Base-by-base conservation (phyloP, 2,888 invertebrate species). In the Eretmocerus hayati region DNA sequence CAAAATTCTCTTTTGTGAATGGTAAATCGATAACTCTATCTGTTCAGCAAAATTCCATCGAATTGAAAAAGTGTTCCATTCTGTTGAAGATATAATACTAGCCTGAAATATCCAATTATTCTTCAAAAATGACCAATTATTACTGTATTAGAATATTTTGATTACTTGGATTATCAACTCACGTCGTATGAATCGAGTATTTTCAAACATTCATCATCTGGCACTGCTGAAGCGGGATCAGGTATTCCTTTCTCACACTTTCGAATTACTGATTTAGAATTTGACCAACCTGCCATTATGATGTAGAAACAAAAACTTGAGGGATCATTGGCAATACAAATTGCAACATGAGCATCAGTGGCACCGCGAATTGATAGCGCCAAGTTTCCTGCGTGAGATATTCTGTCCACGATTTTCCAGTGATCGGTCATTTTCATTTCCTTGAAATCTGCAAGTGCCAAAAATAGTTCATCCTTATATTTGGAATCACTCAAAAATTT, bases 231-330 rank as follows among this genome's bases (percentile, higher is more conserved):
- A 9, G 26, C 26, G 8, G 26, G 26, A 26, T 53, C 43, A 15
- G 60, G 55, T 11, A 58, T 42, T 9, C 60, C 56, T 0, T 8
- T 13, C 3, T 30, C 11, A 22, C 69, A 70, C 53, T 57, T 64
- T 44, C 66, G 50, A 22, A 71, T 55, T 2, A 42, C 56, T 4
- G 64, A 61, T 3, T 2, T 8, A 0, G 2, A 58, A 32, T 65
- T 62, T 0, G 0, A 2, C 60, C 61, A 62, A 9, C 59, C 64
- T 8, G 61, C 60, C 9, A 71, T 51, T 22, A 64, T 55, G 9
- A 72, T 56, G 62, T 63, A 66, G 39, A 66, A 69, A 42, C 70
- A 70, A 16, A 57, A 60, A 38, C 57, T 32, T 0, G 2, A 4
- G 20, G 47, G 45, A 4, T 30, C 2, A 0, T 26, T 9, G 2